A percentile compares a stretch with the other conserved stretches of the same genome.
These are phyloP conservation scores for Takifugu flavidus DNA, from an alignment of 2,113 vertebrate species.

Conservation along the genomic window DNA sequence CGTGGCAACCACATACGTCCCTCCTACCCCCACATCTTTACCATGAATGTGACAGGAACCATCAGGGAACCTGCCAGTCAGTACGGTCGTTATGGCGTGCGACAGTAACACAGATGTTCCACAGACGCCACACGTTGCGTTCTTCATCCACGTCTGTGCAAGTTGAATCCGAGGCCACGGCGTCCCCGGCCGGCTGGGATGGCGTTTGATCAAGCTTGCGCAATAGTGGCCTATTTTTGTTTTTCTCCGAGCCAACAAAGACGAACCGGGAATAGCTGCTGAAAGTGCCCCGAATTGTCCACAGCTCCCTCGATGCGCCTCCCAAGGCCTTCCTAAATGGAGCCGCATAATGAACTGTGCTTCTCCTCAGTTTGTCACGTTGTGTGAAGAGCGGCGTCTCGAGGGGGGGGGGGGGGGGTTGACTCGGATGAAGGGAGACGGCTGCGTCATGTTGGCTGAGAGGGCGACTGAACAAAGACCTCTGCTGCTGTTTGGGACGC, in stretches of 20 bases:
- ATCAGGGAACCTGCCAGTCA: slow-evolving; percentile 15
- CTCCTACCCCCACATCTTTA: too few species aligned
- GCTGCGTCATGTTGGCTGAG: neutral
- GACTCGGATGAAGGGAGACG: slow-evolving; percentile 11
- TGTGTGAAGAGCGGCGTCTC: neutral
- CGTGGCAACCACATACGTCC: too few species aligned
- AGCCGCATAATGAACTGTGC: slow-evolving; percentile 20
- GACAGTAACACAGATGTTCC: too few species aligned
- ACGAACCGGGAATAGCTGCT: slow-evolving; percentile 34
- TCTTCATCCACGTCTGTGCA: too few species aligned
- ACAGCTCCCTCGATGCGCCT: slow-evolving; percentile 2
- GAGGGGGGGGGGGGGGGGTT: neutral
- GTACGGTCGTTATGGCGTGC: too few species aligned
- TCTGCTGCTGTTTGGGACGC: slow-evolving; percentile 1
- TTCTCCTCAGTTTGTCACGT: slow-evolving; percentile 9
- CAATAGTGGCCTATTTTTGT: slow-evolving; percentile 12
- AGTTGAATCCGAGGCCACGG: too few species aligned
- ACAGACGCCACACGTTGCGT: too few species aligned
- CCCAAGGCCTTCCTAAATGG: slow-evolving; percentile 21
- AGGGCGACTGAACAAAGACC: neutral
- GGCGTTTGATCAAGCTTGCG: too few species aligned
- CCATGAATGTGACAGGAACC: neutral
- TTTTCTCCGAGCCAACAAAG: slow-evolving; percentile 8
- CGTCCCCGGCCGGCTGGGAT: too few species aligned
- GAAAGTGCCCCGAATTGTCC: slow-evolving; percentile 7